These are phyloP conservation scores for Smittia aterrima DNA, from an alignment of 2,888 invertebrate genomes.

Conservation along the genomic window DNA sequence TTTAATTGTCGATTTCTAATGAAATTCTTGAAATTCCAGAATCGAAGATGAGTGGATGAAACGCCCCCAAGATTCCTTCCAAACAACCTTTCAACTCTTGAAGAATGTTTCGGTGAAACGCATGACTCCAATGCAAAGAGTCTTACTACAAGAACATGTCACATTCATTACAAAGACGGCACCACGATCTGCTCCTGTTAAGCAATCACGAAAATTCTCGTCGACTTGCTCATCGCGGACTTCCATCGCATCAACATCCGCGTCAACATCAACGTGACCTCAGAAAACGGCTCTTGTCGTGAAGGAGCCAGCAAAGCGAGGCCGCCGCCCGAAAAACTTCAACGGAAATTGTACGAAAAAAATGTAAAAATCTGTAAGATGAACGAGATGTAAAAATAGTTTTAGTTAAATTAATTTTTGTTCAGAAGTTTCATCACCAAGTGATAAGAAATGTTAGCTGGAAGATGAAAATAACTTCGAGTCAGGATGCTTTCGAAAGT, in stretches of 20 bases:
- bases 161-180: conserved; percentile 1
- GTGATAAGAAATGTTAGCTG: not conserved
- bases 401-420: conserved; percentile 11
- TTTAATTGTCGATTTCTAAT: not conserved
- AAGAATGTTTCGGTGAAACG: conserved; percentile 38
- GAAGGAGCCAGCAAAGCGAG: conserved; percentile 13
- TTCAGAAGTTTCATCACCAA: not conserved
- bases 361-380: conserved; percentile 1
- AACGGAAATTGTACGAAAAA: not conserved
- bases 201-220: conserved; percentile 22
- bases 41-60: conserved; percentile 39
- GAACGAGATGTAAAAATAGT: not conserved
- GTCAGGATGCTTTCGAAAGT: too few relatives aligned
- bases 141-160: conserved; percentile 25
- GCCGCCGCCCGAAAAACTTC: conserved; percentile 13
- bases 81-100: conserved; percentile 13
- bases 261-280: conserved; percentile 36
- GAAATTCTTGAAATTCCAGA: conserved; percentile 12
- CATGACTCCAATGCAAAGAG: conserved; percentile 24
- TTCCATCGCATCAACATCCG: conserved; percentile 11
- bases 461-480: not conserved
- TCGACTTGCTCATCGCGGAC: conserved; percentile 34
- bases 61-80: conserved; percentile 21
- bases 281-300: not conserved
- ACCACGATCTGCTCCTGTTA: not conserved